Evolutionary conservation across 2,888 invertebrate species (phyloP), one percentile per base, ranked within the genome.

Genomic region (Synanthedon tipuliformis): DNA sequence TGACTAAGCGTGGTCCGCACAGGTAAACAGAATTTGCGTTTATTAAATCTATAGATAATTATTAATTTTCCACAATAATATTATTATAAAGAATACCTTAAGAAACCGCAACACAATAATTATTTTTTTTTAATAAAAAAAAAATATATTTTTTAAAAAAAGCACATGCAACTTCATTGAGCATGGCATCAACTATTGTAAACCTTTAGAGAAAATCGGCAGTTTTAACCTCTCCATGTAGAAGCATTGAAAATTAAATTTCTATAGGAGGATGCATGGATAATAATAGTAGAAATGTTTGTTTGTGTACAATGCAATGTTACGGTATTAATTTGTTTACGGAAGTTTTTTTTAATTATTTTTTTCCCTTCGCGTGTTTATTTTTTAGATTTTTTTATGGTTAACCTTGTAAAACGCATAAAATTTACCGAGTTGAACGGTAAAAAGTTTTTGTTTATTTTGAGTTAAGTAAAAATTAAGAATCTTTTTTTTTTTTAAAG

Each of bases 1-100:
- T 73, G 77, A 71, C 64, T 72, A 69, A 74, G 61, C 62, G 53
- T 16, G 50, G 8, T 34, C 10, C 34, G 23, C 50, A 51, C 61
- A 57, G 71, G 75, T 74, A 78, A 77, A 78, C 69, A 73, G 73
- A 23, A 23, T 23, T 4, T 23, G 23, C 4, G 23, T 23, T 23
- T 23, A 23, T 23, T 23, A 23, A 23, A 23, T 23, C 23, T 23
- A 23, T 0, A 23, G 23, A 1, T 23, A 23, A 1, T 18, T 23
- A 23, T 23, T 23, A 23, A 23, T 23, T 23, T 23, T 23, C 23
- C 23, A 23, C 23, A 18, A 40, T 51, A 40, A 51, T 51, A 51
- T 27, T 51, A 45, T 51, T 51, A 40, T 23, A 41, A 12, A 51
- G 16, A 34, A 40, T 10, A 41, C 11, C 7, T 15, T 51, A 41